Base-by-base conservation (phyloP, 2,797 vertebrate species). In the Pitangus sulphuratus region DNA sequence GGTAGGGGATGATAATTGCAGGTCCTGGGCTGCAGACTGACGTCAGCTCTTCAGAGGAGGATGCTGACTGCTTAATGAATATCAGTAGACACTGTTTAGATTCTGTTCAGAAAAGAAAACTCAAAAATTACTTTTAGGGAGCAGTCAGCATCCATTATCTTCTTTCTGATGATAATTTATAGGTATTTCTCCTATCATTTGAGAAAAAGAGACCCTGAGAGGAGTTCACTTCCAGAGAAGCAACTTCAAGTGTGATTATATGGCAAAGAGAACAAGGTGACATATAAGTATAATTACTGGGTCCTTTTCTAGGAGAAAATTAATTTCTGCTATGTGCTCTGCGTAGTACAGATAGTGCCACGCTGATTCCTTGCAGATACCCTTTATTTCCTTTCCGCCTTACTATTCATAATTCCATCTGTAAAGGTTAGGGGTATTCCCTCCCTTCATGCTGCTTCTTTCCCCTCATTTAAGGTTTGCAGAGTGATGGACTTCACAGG, bases 1-100 rank as follows among this genome's bases (percentile, higher is more conserved):
- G 45, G 74, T 13, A 31, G 64, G 31, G 82, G 93, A 90, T 94
- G 94, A 72, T 91, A 87, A 87, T 95, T 84, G 62, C 85, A 74
- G 95, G 87, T 87, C 95, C 82, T 90, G 11, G 71, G 69, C 75
- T 94, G 86, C 91, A 83, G n/a, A 18, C 64, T 97, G 89, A 95
- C 56, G 30, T 95, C 93, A 96, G 64, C 70, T 42, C 84, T 70
- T 87, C 93, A 72, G 90, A 95, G 81, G 66, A 96, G 80, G 80
- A 96, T 91, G 76, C 92, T 96, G 94, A 90, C 90, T 96, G 86
- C 85, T 93, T 88, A 95, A 96, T 96, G 88, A 96, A 39, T 91
- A 96, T 77, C 91, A 84, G 93, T 93, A 95, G 94, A 82, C 39
- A 51, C 48, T 87, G 51, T 56, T 91, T 87, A 78, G 74, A 77